Conservation (phyloP, 2,113 vertebrate species). For the Gymnarchus niloticus region DNA sequence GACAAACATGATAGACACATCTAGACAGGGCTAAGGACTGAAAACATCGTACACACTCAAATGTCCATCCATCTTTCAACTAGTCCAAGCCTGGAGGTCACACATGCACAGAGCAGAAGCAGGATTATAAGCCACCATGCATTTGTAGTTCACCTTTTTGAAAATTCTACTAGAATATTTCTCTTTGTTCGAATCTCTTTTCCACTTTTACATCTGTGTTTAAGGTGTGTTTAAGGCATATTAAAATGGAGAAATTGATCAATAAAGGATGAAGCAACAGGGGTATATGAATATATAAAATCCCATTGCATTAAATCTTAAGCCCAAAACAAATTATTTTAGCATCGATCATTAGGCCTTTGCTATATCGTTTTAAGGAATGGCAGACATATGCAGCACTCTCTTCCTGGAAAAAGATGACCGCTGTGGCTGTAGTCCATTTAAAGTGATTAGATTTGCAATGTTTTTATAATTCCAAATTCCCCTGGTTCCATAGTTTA, state of each 20-base stretch:
- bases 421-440: background rate
- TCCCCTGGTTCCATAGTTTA: background rate
- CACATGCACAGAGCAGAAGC: too few relatives aligned
- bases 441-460: background rate
- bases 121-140: background rate
- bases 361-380: background rate
- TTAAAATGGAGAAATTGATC: background rate
- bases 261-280: background rate
- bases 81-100: background rate
- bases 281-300: background rate
- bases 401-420: background rate
- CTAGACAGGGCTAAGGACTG: background rate
- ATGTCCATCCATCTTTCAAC: background rate
- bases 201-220: background rate
- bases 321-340: background rate
- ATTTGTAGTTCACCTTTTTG: background rate
- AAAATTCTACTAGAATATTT: background rate
- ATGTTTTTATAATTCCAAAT: background rate
- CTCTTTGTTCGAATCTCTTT: background rate
- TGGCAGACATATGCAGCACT: background rate
- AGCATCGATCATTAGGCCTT: background rate
- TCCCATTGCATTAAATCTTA: background rate
- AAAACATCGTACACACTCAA: background rate
- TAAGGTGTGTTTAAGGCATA: background rate
- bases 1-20: background rate